Percentiles rank a stretch among this genome's conserved stretches.
Evolutionary conservation across 2,888 invertebrate species (phyloP).

Genomic region (Pheosia tremula): DNA sequence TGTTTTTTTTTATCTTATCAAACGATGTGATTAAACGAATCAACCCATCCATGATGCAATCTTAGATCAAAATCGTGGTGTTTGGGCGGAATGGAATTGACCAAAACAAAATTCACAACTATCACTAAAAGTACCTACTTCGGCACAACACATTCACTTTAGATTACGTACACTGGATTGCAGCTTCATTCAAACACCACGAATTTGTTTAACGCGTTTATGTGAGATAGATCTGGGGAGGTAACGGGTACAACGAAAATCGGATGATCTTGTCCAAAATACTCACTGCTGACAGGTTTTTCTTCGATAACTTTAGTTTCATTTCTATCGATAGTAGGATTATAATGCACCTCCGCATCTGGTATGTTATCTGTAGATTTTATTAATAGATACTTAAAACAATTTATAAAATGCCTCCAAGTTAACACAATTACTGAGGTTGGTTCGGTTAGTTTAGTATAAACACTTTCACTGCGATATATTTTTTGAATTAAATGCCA

Average conservation of each 20-base stretch:
- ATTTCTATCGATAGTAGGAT: conserved; percentile 70
- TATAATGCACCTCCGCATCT: conserved; percentile 76
- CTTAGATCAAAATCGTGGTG: conserved; percentile 54
- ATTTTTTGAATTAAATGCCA: conserved; percentile 30
- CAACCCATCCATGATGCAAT: conserved; percentile 63
- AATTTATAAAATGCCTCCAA: conserved; percentile 58
- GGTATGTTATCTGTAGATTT: conserved; percentile 80
- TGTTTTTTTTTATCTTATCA: conserved; percentile 66
- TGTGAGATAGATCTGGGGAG: conserved; percentile 52
- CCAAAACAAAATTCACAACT: conserved; percentile 27
- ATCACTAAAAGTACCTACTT: conserved; percentile 33
- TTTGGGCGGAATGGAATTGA: conserved; percentile 32
- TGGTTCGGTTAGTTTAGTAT: conserved; percentile 32
- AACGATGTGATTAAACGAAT: conserved; percentile 58
- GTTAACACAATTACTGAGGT: conserved; percentile 31
- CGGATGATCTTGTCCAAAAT: conserved; percentile 59
- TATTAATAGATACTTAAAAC: conserved; percentile 60
- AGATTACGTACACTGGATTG: conserved; percentile 37
- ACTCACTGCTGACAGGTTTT: conserved; percentile 79
- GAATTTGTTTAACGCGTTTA: conserved; percentile 51
- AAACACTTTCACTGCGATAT: conserved; percentile 36
- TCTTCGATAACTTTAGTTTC: conserved; percentile 71
- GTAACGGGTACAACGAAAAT: conserved; percentile 54
- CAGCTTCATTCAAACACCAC: conserved; percentile 54
- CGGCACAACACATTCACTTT: conserved; percentile 56